Base-by-base conservation (phyloP, 2,797 vertebrate species). In the Eulemur rubriventer region DNA sequence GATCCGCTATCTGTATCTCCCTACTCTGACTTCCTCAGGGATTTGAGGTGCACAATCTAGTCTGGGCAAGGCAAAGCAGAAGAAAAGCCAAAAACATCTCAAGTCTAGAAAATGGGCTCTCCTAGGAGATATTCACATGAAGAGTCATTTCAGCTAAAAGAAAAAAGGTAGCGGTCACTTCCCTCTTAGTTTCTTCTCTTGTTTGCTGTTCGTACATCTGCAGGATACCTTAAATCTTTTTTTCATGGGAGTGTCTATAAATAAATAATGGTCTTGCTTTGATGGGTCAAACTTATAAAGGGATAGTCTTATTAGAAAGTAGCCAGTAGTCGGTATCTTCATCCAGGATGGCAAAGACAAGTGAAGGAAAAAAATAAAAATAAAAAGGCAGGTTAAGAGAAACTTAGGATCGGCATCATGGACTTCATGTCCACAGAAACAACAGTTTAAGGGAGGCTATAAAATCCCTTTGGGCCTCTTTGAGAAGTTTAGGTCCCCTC, bases 31-130 rank as follows among this genome's bases (percentile, higher is more conserved):
- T 89, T 91, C 70, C 88, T 78, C 3, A 0, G 88, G 87, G 63
- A 79, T 33, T 69, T 41, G 18, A 50, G 91, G 75, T n/a, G 73
- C 65, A 48, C 65, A 28, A 52, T 9, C 59, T 48, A 28, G 59
- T 9, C 59, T 48, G 82, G 87, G 73, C 1, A 22, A 43, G 26
- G 33, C 41, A 52, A 63, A 57, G 30, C 59, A 76, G 65, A 79
- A 92, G 20, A 59, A 97, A 92, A 90, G 46, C 18, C 76, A 63
- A 63, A 83, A 84, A 87, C 38, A 59, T 79, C 82, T 95, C 92
- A 80, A 78, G 94, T 84, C 46, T 82, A 61, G 86, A 76, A 95
- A 94, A 63, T 61, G 55, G 65, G 24, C 41, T 57, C 65, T 80
- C 20, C 38, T 41, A 24, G 55, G 61, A 93, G 89, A 93, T 17